phyloP scores from a whole-genome alignment of 2,113 vertebrate genomes.

The Rhipidura dahli region DNA sequence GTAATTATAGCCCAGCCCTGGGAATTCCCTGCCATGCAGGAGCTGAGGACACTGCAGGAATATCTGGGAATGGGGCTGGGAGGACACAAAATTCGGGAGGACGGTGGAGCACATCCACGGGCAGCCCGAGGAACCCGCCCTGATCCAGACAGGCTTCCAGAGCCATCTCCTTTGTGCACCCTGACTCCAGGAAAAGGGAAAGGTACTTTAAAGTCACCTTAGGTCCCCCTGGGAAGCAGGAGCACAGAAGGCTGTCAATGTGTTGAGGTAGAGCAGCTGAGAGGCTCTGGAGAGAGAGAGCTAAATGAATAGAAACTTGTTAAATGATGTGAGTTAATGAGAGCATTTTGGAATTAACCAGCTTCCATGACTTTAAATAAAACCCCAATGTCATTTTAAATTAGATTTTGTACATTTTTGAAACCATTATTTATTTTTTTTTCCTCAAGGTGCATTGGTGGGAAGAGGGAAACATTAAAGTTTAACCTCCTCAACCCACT shows the following conservation, averaged over 20 bases:
- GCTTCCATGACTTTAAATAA: constrained; percentile 70
- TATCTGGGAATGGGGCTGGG: fast-evolving
- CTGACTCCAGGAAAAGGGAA: background rate
- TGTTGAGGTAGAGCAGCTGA: constrained; percentile 63
- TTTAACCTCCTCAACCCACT: constrained; percentile 5
- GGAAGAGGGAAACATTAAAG: background rate
- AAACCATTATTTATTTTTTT: constrained; percentile 32
- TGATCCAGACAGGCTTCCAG: background rate
- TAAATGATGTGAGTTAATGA: constrained; percentile 71
- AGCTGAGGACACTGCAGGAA: background rate
- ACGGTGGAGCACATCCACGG: fast-evolving
- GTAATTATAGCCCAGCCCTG: background rate
- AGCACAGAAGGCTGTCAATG: constrained; percentile 67
- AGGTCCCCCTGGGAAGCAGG: constrained; percentile 38
- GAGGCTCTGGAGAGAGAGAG: constrained; percentile 63
- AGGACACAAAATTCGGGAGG: fast-evolving
- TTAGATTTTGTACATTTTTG: constrained; percentile 63
- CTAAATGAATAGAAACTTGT: constrained; percentile 70
- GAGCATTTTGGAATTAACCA: constrained; percentile 69
- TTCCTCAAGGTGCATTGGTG: background rate
- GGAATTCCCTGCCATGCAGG: background rate
- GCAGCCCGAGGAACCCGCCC: fast-evolving
- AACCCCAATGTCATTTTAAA: constrained; percentile 68
- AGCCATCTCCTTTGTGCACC: background rate
- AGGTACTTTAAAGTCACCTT: constrained; percentile 62